These are phyloP conservation scores for Nomada fucata DNA, from an alignment of 2,888 invertebrate genomes.

Conservation along the genomic window DNA sequence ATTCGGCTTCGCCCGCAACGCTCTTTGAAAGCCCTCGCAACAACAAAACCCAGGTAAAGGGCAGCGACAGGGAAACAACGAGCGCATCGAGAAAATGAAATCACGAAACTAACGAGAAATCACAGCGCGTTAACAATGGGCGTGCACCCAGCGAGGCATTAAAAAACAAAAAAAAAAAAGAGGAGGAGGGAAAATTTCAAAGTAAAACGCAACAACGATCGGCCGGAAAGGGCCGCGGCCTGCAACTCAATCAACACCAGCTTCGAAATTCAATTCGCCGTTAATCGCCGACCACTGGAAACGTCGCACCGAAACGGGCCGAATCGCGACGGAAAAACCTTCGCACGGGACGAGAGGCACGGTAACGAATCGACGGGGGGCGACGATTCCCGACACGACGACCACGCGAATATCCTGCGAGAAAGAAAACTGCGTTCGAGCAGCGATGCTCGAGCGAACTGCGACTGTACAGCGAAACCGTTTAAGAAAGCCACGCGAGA, in stretches of 20 bases:
- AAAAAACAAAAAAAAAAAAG: neutral
- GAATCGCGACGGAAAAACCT: neutral
- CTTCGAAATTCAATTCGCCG: neutral
- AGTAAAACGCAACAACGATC: neutral
- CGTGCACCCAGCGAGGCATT: no score
- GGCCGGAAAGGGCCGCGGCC: no score
- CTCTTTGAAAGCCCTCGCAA: no score
- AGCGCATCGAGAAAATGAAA: no score
- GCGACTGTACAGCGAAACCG: neutral
- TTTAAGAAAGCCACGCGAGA: neutral
- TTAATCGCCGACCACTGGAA: neutral
- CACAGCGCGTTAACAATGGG: no score
- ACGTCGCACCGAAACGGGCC: neutral
- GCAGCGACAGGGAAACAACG: no score
- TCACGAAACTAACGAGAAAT: no score
- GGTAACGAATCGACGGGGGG: neutral
- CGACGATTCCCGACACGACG: neutral
- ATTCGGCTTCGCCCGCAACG: no score
- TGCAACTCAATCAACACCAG: neutral
- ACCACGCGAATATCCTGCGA: neutral
- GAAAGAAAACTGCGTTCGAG: neutral
- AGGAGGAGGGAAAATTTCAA: no score
- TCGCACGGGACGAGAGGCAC: neutral
- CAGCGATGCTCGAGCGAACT: no score
- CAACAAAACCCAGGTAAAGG: no score